Base-by-base conservation (phyloP, 2,888 invertebrate genomes). In the Tetrapedia diversipes region DNA sequence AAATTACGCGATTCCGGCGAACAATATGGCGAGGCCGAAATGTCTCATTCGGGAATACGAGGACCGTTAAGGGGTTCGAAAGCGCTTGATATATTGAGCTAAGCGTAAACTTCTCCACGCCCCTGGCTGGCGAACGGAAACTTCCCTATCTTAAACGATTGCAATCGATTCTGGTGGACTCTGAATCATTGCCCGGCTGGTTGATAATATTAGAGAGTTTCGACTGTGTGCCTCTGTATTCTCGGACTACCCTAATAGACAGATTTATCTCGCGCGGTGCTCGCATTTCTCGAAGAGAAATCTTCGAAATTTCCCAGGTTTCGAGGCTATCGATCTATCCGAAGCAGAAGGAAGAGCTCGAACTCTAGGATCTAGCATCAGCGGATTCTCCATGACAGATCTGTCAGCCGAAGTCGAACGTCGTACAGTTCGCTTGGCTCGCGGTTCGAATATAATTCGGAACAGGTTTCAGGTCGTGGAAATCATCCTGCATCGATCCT, bases 1-100 rank as follows among this genome's bases (percentile, higher is more conserved):
- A 54, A 69, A 73, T 73, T 61, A 68, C 60, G 47, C 47, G 16
- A 56, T 41, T 69, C 60, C 53, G 45, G 39, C n/a, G 60, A 56
- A 60, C 60, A 39, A 54, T 47, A 61, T 27, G 47, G 14, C 27
- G 22, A 27, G 19, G 19, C 11, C 60, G 19, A 54, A 67, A 60
- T 45, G 39, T 54, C 70, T 22, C 54, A 24, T 45, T 54, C 54
- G 69, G 47, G 60, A 59, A 47, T 60, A 54, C 60, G 34, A 24
- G 22, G n/a, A 22, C 47, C 47, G 19, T 73, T 60, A 61, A 61
- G 41, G 60, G 60, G 41, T 60, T 54, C 45, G 39, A 68, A 32
- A 39, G 54, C 8, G 39, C 69, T 47, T 69, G 70, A 67, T 68
- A 53, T 47, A 61, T 54, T 39, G 37, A 14, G 24, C 32, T 19